Evolutionary conservation across 2,113 vertebrate species (phyloP), one percentile per base, ranked within the genome.

Genomic region (Neogale vison): DNA sequence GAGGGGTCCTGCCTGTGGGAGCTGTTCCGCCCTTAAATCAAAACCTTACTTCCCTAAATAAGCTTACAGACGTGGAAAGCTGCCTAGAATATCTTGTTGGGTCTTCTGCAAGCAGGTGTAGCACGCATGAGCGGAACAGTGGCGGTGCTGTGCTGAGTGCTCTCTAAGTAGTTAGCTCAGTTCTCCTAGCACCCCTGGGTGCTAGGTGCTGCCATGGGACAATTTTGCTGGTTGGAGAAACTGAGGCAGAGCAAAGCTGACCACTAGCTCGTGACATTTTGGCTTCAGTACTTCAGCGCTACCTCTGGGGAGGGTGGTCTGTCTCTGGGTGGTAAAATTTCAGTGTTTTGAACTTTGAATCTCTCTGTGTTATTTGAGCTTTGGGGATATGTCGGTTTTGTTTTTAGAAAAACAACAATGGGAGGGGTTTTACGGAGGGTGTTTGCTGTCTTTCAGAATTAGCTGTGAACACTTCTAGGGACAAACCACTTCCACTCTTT

Each of bases 361-460:
- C 69, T 63, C 71, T 89, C 63, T 72, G 36, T 59, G 83, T 84
- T 74, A 29, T 79, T 65, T 67, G 69, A 86, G 26, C 57, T 85
- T 72, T 71, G 47, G 18, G 20, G 24, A 74, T 47, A 61, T 2
- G 7, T 29, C 39, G 18, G 34, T 50, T 80, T 45, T 14, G 2
- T 45, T 91, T 96, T 72, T 17, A 31, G 52, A 36, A 96, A 65
- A 83, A 29, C 9, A 52, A 21, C 31, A 83, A 36, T 7, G 12
- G 26, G 20, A 4, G 9, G 42, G 3, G 13, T 26, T 80, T 92
- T n/a, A n/a, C 65, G 18, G 18, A 34, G 26, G 26, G 6, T 8
- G 77, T 79, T 47, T n/a, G 34, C n/a, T 36, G 45, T 52, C 57
- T 79, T 77, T 10, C 80, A 79, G 76, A 91, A 65, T 59, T n/a